Percentiles rank a stretch among this genome's conserved stretches.
phyloP scores from a whole-genome alignment of 2,888 invertebrate genomes.

The Hesperia comma region DNA sequence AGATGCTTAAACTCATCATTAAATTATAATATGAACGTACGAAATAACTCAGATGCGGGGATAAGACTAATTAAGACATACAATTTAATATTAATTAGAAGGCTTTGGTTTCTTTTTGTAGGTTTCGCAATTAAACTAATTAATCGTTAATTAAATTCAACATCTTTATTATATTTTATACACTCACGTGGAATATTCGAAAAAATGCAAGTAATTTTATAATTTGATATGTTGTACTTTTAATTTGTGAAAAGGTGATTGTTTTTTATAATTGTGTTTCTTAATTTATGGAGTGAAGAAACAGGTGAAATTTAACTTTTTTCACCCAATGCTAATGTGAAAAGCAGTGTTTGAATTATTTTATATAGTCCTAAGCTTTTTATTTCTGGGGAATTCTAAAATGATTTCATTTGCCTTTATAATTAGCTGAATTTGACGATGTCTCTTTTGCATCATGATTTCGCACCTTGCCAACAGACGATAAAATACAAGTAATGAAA shows the following conservation, averaged over 20 bases:
- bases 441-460: no score
- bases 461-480: no score
- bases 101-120: conserved; percentile 16
- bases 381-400: no score
- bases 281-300: neutral
- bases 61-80: conserved; percentile 44
- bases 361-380: no score
- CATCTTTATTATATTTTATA: conserved; percentile 14
- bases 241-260: neutral
- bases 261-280: neutral
- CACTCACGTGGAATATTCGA: neutral
- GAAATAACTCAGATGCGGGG: conserved; percentile 40
- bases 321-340: no score
- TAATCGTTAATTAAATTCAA: conserved; percentile 29
- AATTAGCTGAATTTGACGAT: no score
- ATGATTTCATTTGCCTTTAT: neutral
- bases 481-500: neutral
- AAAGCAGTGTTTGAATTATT: no score
- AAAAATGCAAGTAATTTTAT: conserved; percentile 8
- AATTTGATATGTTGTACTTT: neutral
- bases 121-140: conserved; percentile 19
- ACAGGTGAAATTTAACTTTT: neutral
- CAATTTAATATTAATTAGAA: conserved; percentile 26
- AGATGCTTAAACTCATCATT: conserved; percentile 24
- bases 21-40: conserved; percentile 40